Evolutionary conservation across 2,797 vertebrate species (phyloP).

Genomic region (Protonibea diacanthus): DNA sequence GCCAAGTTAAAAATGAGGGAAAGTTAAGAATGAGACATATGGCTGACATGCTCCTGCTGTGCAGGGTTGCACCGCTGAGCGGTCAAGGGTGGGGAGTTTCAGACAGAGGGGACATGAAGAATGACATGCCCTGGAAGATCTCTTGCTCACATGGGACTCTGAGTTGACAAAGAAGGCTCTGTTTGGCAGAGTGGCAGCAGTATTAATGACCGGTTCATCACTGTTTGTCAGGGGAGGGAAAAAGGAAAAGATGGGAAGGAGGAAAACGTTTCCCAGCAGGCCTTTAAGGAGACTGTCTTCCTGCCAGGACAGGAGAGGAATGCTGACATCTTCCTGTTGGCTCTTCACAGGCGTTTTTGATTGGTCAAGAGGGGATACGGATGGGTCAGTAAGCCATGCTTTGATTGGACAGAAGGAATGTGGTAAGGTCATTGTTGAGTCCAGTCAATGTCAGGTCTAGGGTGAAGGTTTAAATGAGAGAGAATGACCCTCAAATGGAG

Average conservation of each 20-base stretch:
- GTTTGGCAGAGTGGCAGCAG: slow-evolving; percentile 73
- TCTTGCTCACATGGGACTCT: slow-evolving; percentile 68
- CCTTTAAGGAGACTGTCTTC: slow-evolving; percentile 76
- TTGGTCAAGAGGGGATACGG: slow-evolving; percentile 76
- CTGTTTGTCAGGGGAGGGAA: slow-evolving; percentile 68
- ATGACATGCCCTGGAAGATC: slow-evolving; percentile 74
- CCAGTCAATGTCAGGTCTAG: slow-evolving; percentile 60
- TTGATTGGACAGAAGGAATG: slow-evolving; percentile 63
- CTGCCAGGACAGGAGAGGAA: slow-evolving; percentile 79
- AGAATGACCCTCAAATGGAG: slow-evolving; percentile 16
- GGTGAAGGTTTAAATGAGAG: slow-evolving; percentile 66
- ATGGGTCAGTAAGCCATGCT: slow-evolving; percentile 64
- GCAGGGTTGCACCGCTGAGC: slow-evolving; percentile 60
- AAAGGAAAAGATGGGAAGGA: slow-evolving; percentile 65
- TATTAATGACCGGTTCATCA: slow-evolving; percentile 81
- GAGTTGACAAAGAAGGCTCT: slow-evolving; percentile 77
- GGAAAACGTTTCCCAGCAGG: slow-evolving; percentile 75
- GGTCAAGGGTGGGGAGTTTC: slow-evolving; percentile 63
- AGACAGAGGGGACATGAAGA: slow-evolving; percentile 70
- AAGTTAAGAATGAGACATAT: slow-evolving; percentile 72
- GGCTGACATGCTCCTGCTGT: slow-evolving; percentile 70
- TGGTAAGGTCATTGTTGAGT: slow-evolving; percentile 51
- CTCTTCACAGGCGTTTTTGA: slow-evolving; percentile 69
- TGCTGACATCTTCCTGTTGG: slow-evolving; percentile 82
- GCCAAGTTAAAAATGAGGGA: slow-evolving; percentile 65